These are phyloP conservation scores for Oscheius sp. DNA, from an alignment of 2,888 invertebrate genomes.

Conservation along the genomic window DNA sequence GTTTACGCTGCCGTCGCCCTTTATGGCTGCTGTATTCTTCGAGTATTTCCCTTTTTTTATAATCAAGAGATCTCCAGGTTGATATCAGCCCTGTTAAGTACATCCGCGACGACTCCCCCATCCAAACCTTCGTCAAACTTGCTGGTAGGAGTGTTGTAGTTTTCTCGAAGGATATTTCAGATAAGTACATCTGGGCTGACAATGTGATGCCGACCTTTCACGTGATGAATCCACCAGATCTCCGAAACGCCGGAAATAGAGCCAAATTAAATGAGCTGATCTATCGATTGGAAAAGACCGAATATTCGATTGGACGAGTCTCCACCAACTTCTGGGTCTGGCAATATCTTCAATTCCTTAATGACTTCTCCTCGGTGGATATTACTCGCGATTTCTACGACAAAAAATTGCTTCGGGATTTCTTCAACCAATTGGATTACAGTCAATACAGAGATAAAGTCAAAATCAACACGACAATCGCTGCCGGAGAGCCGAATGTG, in stretches of 20 bases:
- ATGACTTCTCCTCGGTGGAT: constrained; percentile 67
- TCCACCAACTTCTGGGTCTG: constrained; percentile 65
- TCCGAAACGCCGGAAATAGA: constrained; percentile 57
- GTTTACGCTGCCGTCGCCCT: constrained; percentile 62
- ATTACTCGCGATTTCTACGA: constrained; percentile 67
- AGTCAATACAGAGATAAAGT: constrained; percentile 58
- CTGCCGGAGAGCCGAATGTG: constrained; percentile 66
- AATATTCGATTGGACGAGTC: constrained; percentile 66
- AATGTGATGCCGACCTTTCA: constrained; percentile 69
- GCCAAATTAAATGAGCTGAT: constrained; percentile 66
- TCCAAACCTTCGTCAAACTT: constrained; percentile 67
- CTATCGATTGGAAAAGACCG: constrained; percentile 65
- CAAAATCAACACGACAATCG: constrained; percentile 58
- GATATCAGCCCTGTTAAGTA: constrained; percentile 69
- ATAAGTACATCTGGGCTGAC: constrained; percentile 70
- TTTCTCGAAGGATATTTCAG: constrained; percentile 25
- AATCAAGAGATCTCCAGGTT: constrained; percentile 36
- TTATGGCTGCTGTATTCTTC: constrained; percentile 67
- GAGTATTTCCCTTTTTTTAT: neutral
- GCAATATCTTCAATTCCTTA: constrained; percentile 68
- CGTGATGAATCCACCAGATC: constrained; percentile 68
- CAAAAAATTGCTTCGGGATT: constrained; percentile 61
- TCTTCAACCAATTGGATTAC: constrained; percentile 68
- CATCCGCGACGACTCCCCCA: constrained; percentile 69
- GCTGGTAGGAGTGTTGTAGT: constrained; percentile 50